Base-by-base conservation (phyloP, 2,113 vertebrate species). In the Paradisaea rubra region DNA sequence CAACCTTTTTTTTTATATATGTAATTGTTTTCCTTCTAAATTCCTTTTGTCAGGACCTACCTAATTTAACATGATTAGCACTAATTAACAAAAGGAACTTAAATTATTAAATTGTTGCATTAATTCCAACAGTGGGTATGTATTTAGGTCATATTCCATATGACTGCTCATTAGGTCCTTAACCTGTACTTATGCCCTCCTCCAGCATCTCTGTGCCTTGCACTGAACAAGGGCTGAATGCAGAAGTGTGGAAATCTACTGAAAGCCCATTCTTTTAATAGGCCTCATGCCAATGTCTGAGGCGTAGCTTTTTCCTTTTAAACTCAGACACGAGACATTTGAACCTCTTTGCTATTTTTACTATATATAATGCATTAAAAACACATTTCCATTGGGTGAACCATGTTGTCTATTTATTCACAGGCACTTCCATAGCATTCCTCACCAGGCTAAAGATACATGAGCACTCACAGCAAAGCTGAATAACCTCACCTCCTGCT, bases 71-170 rank as follows among this genome's bases (percentile, higher is more conserved):
- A 7, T 10, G 63, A 59, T 80, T 78, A 94, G 33, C 53, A 52
- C 37, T 63, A 78, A 65, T 30, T 73, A 94, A 78, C 74, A 71
- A 68, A 81, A 74, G 71, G 64, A 68, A 85, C 33, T 92, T 52
- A 83, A 14, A 84, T 81, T 65, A 86, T 59, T 53, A 50, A 41
- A 61, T 42, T 12, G n/a, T 54, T 84, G 37, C 10, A 22, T 59
- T 74, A 80, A 83, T 91, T 88, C 61, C 59, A 60, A 60, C 14
- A 73, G 47, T 23, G 76, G 70, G 59, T 92, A 64, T 64, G 60
- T 86, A 78, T 70, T 57, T 68, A 93, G 83, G 65, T 89, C 91
- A 86, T 81, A 73, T 60, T 89, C 83, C 88, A 49, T 53, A 74
- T 6, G 49, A 91, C 82, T 49, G 37, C 77, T 91, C 52, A 79